Evolutionary conservation across 2,113 vertebrate genomes (phyloP), one percentile per base, ranked within the genome.

Genomic region (Leptocoma aspasia): DNA sequence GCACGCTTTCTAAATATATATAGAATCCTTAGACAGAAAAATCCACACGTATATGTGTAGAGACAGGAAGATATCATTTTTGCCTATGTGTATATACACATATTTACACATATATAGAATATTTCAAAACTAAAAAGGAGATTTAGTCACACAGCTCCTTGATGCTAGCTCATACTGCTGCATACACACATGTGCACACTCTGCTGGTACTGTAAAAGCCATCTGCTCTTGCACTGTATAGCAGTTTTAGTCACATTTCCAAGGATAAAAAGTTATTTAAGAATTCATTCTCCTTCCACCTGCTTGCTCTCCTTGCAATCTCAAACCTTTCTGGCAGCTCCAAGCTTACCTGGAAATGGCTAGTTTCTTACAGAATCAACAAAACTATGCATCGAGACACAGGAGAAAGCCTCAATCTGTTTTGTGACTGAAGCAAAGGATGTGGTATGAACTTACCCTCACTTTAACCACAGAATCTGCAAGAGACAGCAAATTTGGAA

Each of bases 171-270:
- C 72, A 26, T 28, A 6, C n/a, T 87, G 24, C 92, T 85, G 54
- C 70, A 80, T 37, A 66, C 27, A 79, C 86, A 92, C 73, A 42
- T 50, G 90, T 82, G 65, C 84, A 80, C 41, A 68, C 27, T 27
- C 41, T 88, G 85, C 66, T 88, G 82, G 44, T 50, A 64, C 82
- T 93, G 59, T 42, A 66, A 83, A 93, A 97, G 56, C 73, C 84
- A 87, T 90, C 82, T 96, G 91, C 0, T 0, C 57, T 75, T 82
- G 50, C 66, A 85, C 66, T 63, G 15, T 24, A 15, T 37, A 77
- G 75, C 35, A 66, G 49, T 82, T 90, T 82, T 50, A 77, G 88
- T 88, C 79, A 70, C 42, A 83, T 88, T 86, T 94, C 79, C 49
- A 61, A 33, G 41, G 54, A 85, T 17, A 94, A 88, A 95, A 80